Base-by-base conservation (phyloP, 2,113 vertebrate species). In the Pitta sordida region DNA sequence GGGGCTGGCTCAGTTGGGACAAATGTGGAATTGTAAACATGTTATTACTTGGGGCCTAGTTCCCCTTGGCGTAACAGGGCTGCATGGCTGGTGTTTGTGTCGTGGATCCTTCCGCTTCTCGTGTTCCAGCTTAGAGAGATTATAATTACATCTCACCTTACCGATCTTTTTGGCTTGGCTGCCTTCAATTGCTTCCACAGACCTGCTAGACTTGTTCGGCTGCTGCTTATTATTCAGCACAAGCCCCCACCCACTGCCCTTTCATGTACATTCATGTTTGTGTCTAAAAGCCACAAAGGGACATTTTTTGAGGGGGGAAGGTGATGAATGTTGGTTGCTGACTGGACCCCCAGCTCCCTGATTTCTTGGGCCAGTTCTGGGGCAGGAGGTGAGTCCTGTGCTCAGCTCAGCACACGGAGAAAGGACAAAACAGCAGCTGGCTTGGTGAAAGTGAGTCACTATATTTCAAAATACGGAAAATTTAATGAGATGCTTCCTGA, bases 161-260 rank as follows among this genome's bases (percentile, higher is more conserved):
- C 92, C 23, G 37, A 90, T 88, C 79, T 76, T 95, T 95, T 96
- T 89, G 95, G 59, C 79, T 90, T 56, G 30, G 69, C 86, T 86
- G 83, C 79, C 70, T 59, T 52, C 69, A 78, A 81, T 90, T 90
- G 88, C 92, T 94, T 60, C 91, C 88, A 46, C 90, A 87, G 91
- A 98, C 97, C 92, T 88, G 97, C 74, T 88, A 20, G 5, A 97
- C 97, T 95, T 59, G 97, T 97, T 97, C 52, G 94, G 82, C 83
- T 36, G 53, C 90, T 94, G 65, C 26, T 96, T 90, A 93, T 96
- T 90, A 95, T 86, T 97, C 90, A 84, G 84, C 80, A 91, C 91
- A 43, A 75, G 6, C 77, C 90, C 75, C 91, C 96, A 76, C 95
- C 90, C 94, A 88, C 93, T 94, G 76, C 79, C 58, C 63, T 86